phyloP scores from a whole-genome alignment of 2,888 invertebrate species.

The Sminthurides aquaticus region DNA sequence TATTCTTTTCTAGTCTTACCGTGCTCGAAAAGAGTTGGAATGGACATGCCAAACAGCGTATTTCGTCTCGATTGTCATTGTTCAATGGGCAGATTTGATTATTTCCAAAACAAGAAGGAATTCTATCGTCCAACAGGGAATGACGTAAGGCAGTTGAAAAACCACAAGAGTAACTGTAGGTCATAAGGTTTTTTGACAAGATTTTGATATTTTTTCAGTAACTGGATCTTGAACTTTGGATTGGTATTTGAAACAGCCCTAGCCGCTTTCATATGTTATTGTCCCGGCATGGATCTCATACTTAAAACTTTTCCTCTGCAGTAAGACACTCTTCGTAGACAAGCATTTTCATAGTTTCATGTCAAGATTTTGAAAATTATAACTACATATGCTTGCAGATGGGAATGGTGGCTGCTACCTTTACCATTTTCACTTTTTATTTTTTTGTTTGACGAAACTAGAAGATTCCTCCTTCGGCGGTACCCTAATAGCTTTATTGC shows the following conservation, averaged over 20 bases:
- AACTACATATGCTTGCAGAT: slow-evolving; percentile 55
- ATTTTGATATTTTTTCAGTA: slow-evolving; percentile 54
- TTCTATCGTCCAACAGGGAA: slow-evolving; percentile 92
- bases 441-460: slow-evolving; percentile 97
- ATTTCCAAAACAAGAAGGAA: slow-evolving; percentile 96
- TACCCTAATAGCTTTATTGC: slow-evolving; percentile 72
- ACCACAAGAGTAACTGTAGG: too few species aligned
- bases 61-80: slow-evolving; percentile 95
- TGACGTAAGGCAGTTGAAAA: too few species aligned
- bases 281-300: slow-evolving; percentile 96
- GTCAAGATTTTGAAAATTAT: too few species aligned
- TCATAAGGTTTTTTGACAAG: too few species aligned
- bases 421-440: slow-evolving; percentile 96
- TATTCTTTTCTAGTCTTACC: slow-evolving; percentile 22
- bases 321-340: slow-evolving; percentile 54
- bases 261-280: slow-evolving; percentile 92
- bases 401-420: slow-evolving; percentile 98
- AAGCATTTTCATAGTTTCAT: too few species aligned
- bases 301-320: slow-evolving; percentile 95
- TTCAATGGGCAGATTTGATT: slow-evolving; percentile 96
- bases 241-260: slow-evolving; percentile 87
- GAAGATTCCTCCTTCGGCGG: slow-evolving; percentile 93
- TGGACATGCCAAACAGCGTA: slow-evolving; percentile 97
- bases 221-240: slow-evolving; percentile 95
- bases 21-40: slow-evolving; percentile 55